A percentile compares a stretch with the other conserved stretches of the same genome.
These are phyloP conservation scores for Cardinalis cardinalis DNA, from an alignment of 2,113 vertebrate species.

Conservation along the genomic window DNA sequence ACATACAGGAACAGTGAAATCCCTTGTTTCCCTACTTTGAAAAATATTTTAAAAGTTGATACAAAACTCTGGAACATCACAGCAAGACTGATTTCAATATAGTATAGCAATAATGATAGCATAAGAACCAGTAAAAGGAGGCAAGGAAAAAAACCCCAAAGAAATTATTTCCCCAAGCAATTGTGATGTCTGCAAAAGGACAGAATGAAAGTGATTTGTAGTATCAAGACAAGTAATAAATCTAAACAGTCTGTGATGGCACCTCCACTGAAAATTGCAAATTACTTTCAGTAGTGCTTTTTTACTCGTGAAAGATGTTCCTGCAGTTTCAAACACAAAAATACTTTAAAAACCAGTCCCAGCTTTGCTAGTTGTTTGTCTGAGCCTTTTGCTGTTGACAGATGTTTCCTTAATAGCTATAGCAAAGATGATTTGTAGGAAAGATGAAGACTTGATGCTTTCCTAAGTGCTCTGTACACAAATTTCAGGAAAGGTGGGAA, in stretches of 20 bases:
- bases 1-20: neutral
- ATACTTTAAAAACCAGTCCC: slow-evolving; percentile 19
- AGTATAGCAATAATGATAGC: slow-evolving; percentile 56
- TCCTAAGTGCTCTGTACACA: neutral
- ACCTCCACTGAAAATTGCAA: neutral
- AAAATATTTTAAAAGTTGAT: neutral
- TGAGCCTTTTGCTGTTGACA: neutral
- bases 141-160: slow-evolving; percentile 30
- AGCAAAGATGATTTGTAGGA: neutral
- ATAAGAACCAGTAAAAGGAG: slow-evolving; percentile 55
- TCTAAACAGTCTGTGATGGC: slow-evolving; percentile 19
- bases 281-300: slow-evolving; percentile 3
- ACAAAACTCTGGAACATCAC: slow-evolving; percentile 6
- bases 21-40: neutral
- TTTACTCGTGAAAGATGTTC: slow-evolving; percentile 26
- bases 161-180: slow-evolving; percentile 65
- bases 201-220: slow-evolving; percentile 65
- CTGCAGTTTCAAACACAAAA: slow-evolving; percentile 42
- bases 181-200: slow-evolving; percentile 72
- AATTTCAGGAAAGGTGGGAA: neutral
- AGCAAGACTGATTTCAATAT: slow-evolving; percentile 52
- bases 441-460: neutral
- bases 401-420: neutral
- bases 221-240: slow-evolving; percentile 71
- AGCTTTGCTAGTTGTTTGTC: slow-evolving; percentile 18